Base-by-base conservation (phyloP, 2,888 invertebrate genomes). In the Latrodectus elegans region DNA sequence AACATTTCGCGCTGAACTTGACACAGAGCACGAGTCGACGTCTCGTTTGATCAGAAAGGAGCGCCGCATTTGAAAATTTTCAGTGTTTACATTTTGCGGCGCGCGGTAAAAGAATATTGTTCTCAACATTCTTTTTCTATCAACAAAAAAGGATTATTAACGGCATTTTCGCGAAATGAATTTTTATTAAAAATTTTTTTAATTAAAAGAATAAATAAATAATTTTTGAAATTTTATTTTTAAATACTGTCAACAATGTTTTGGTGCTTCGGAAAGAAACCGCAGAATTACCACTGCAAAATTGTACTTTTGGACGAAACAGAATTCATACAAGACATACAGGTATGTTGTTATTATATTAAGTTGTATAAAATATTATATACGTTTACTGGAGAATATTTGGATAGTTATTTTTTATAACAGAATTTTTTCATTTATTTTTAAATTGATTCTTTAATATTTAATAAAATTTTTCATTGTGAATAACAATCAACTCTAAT, bases 271-370 rank as follows among this genome's bases (percentile, higher is more conserved):
- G 92, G 93, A 89, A 91, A 91, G 77, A 92, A 92, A 90, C 91
- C 91, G 89, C 91, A 92, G 89, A 92, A 91, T 89, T 91, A 92
- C 91, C 95, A 95, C 91, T 96, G 96, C 93, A 96, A 97, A 93
- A 96, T 97, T 91, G 95, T 97, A 91, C 94, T 97, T 90, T 94
- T 97, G 91, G 97, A 97, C 92, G 97, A 97, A 92, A 95, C 97
- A 91, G 97, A 97, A 92, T 94, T 97, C 89, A 94, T 97, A 90
- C 96, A 97, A 92, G 97, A 97, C 93, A 95, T 97, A 91, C 95
- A 96, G 95, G 97, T 96, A 93, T 94, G 94, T 67, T 73, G 14
- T 38, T 17, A 67, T 67, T n/a, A 67, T 12, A 26, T 64, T 22
- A 64, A 12, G 38, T 38, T 38, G 4, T 6, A 38, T 6, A 38